These are phyloP conservation scores for Bombus cullumanus DNA, from an alignment of 1,140 invertebrate species.

Conservation along the genomic window DNA sequence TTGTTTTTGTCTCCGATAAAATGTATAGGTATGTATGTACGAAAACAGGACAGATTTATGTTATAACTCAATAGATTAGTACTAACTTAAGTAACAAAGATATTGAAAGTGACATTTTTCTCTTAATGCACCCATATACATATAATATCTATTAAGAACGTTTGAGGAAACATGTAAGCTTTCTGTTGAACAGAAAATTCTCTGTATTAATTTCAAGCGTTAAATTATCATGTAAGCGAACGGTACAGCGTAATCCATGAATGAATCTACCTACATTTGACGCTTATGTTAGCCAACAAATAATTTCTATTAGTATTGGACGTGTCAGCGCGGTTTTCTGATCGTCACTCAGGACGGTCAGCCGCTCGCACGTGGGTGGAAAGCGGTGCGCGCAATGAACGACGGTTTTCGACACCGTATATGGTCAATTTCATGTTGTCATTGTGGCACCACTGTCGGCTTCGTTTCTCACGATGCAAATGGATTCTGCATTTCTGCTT, in stretches of 20 bases:
- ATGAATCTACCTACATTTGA: slow-evolving; percentile 64
- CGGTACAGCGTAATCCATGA: slow-evolving; percentile 40
- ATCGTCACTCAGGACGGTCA: slow-evolving; percentile 42
- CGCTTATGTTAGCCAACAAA: slow-evolving; percentile 53
- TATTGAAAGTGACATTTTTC: background rate
- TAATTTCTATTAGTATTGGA: slow-evolving; percentile 54
- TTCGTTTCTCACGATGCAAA: background rate
- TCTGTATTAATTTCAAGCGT: slow-evolving; percentile 2
- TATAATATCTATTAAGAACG: background rate
- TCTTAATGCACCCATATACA: background rate
- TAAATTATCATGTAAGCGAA: slow-evolving; percentile 33
- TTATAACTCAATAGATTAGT: background rate
- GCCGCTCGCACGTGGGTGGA: slow-evolving; percentile 64
- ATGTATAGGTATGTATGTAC: no score
- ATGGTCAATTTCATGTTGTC: slow-evolving; percentile 60
- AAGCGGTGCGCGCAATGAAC: slow-evolving; percentile 63
- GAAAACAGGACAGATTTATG: background rate
- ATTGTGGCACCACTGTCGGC: background rate
- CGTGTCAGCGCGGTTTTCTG: slow-evolving; percentile 55
- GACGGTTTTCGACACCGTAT: slow-evolving; percentile 62
- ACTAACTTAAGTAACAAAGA: background rate
- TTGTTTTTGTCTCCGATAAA: no score
- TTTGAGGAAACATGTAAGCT: background rate
- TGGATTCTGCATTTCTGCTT: background rate
- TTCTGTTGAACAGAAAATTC: background rate